Conservation (phyloP, 2,797 vertebrate species). For the Netta rufina region DNA sequence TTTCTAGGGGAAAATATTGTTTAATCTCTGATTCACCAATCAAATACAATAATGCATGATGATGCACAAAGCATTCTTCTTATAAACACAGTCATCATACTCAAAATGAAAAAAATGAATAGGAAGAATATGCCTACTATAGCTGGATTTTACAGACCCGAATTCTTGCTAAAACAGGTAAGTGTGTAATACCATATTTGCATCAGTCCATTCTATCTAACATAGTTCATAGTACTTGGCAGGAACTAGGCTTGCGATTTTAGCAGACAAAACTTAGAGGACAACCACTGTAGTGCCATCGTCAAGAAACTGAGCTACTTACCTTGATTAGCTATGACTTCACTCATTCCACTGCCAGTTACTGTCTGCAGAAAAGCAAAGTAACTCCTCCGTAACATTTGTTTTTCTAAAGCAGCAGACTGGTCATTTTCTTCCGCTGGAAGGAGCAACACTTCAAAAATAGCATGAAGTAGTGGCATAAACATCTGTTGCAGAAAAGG, state of each 20-base stretch:
- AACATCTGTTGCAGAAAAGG: constrained; percentile 98
- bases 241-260: neutral
- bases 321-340: constrained; percentile 97
- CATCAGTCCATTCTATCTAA: neutral
- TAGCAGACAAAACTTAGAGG: neutral
- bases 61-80: neutral
- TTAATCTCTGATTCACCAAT: neutral
- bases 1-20: neutral
- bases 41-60: neutral
- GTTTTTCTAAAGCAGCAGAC: constrained; percentile 94
- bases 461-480: constrained; percentile 94
- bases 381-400: constrained; percentile 96
- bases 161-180: neutral
- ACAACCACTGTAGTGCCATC: neutral
- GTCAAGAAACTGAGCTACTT: neutral
- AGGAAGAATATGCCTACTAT: neutral
- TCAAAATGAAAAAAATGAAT: neutral
- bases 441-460: constrained; percentile 92
- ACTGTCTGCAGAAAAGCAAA: constrained; percentile 95
- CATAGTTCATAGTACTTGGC: neutral
- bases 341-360: constrained; percentile 93
- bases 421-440: constrained; percentile 98
- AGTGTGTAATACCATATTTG: neutral
- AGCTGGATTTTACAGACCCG: neutral
- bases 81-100: neutral